phyloP scores from a whole-genome alignment of 2,888 invertebrate genomes.

The Drosophila helvetica region DNA sequence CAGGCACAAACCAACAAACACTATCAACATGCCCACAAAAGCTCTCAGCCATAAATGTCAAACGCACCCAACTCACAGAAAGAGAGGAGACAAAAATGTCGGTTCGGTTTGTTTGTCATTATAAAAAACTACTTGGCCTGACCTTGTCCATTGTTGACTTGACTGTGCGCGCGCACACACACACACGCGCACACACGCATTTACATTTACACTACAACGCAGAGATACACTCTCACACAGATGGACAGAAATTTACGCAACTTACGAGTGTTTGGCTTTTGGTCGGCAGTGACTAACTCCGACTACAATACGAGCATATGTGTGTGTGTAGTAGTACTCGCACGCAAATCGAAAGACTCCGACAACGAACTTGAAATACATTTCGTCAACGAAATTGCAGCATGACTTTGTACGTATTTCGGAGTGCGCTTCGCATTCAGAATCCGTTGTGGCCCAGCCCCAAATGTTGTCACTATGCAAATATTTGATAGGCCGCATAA shows the following conservation, averaged over 20 bases:
- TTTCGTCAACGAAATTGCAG: slow-evolving; percentile 68
- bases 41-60: slow-evolving; percentile 61
- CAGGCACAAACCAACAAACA: slow-evolving; percentile 37
- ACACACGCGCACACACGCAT: slow-evolving; percentile 19
- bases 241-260: slow-evolving; percentile 64
- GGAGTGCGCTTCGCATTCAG: slow-evolving; percentile 57
- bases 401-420: slow-evolving; percentile 42
- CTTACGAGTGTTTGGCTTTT: slow-evolving; percentile 40
- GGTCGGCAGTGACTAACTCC: slow-evolving; percentile 65
- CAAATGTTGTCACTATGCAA: slow-evolving; percentile 53
- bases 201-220: slow-evolving; percentile 7
- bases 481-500: slow-evolving; percentile 58
- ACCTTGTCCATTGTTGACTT: slow-evolving; percentile 77
- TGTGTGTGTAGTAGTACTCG: slow-evolving; percentile 14
- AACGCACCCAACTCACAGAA: slow-evolving; percentile 49
- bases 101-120: slow-evolving; percentile 59
- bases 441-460: slow-evolving; percentile 50
- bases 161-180: slow-evolving; percentile 56
- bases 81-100: slow-evolving; percentile 45
- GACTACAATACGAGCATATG: neutral
- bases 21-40: slow-evolving; percentile 47
- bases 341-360: slow-evolving; percentile 74
- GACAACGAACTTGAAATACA: slow-evolving; percentile 76
- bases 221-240: slow-evolving; percentile 28
- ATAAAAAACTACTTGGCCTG: slow-evolving; percentile 72